Evolutionary conservation across 2,797 vertebrate species (phyloP), one percentile per base, ranked within the genome.

Genomic region (Eurystomus glaucurus): DNA sequence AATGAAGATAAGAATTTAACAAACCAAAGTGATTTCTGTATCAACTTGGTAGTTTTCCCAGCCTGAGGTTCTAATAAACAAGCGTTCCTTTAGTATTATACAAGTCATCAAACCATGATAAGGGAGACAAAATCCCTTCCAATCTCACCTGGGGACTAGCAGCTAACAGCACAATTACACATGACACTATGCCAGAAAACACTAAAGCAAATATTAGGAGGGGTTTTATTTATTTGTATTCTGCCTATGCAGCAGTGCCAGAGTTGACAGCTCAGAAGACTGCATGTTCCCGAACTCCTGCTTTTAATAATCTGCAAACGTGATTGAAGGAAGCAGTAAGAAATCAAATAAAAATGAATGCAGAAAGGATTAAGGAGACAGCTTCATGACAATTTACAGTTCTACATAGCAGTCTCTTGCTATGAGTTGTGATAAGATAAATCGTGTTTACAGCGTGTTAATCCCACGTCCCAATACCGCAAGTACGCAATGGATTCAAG

Each of bases 361-460:
- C 78, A 94, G 91, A 51, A 91, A 97, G 94, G 78, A 85, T 96
- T 87, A 93, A 57, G 46, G 84, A 97, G 88, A 96, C 77, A 78
- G 90, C 83, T 70, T 85, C 75, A 58, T 83, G 85, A 77, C 94
- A 94, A 95, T 95, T 96, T 96, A 93, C 68, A 52, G 75, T 85
- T 91, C 88, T 90, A 79, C 71, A 70, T 35, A 85, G 79, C 80
- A 84, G 89, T 76, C 78, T 88, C 68, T 88, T 93, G 78, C 89
- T 92, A 87, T 1, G 4, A 92, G 46, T 64, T 93, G 64, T 45
- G 95, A 94, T 96, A 91, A 97, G 58, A 96, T 85, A 93, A 95
- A 94, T 93, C 95, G 94, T 94, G 96, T 96, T 97, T 97, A 93
- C 86, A 85, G 82, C 84, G 68, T 70, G 76, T 93, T 96, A 94